These are phyloP conservation scores for Omphaloscelis lunosa DNA, from an alignment of 2,888 invertebrate species.

Conservation along the genomic window DNA sequence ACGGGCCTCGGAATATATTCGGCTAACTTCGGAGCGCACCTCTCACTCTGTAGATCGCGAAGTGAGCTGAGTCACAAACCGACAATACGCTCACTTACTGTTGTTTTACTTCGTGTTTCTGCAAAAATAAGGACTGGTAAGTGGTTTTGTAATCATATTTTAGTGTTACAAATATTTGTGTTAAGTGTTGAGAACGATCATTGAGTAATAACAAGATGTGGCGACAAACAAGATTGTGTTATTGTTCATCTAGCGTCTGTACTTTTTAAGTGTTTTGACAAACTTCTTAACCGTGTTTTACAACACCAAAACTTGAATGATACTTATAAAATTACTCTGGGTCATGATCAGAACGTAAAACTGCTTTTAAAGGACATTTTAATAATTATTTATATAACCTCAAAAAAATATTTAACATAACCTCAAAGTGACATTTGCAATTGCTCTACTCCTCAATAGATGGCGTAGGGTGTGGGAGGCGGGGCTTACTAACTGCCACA, in stretches of 20 bases:
- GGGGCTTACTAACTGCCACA: slow-evolving; percentile 75
- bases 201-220: slow-evolving; percentile 23
- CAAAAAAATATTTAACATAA: slow-evolving; percentile 71
- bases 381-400: too few species aligned
- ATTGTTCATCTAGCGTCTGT: slow-evolving; percentile 71
- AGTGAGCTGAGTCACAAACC: slow-evolving; percentile 83
- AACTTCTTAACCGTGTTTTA: slow-evolving; percentile 34
- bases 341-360: slow-evolving; percentile 19
- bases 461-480: slow-evolving; percentile 75
- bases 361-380: slow-evolving; percentile 1
- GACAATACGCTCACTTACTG: slow-evolving; percentile 68
- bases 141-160: slow-evolving; percentile 68
- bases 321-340: slow-evolving; percentile 36
- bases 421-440: slow-evolving; percentile 74
- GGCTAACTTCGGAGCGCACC: slow-evolving; percentile 80
- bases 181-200: neutral
- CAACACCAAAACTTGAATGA: slow-evolving; percentile 8
- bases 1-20: slow-evolving; percentile 77
- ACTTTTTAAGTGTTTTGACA: slow-evolving; percentile 60
- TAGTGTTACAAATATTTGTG: slow-evolving; percentile 14
- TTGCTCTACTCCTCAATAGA: slow-evolving; percentile 71
- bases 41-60: slow-evolving; percentile 78
- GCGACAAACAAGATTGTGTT: slow-evolving; percentile 56
- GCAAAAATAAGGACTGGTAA: slow-evolving; percentile 73
- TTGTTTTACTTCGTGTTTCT: slow-evolving; percentile 69